Base-by-base conservation (phyloP, 2,797 vertebrate genomes). In the Gymnothorax reevesii region DNA sequence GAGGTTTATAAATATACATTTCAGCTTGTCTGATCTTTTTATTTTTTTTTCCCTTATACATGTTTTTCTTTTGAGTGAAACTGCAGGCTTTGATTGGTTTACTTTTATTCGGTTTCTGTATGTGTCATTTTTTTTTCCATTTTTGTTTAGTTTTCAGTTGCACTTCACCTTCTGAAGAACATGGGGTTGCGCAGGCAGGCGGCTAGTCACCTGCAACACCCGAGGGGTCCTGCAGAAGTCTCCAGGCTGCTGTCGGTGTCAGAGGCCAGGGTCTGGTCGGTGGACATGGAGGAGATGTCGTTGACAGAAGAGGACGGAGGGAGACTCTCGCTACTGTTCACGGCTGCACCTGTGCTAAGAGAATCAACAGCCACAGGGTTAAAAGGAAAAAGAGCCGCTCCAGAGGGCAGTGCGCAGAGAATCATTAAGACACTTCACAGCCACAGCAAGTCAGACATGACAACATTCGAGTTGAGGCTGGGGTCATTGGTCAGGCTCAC, bases 191-290 rank as follows among this genome's bases (percentile, higher is more conserved):
- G 97, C 96, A 99, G 97, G 97, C 99, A 99, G 98, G 98, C 99
- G 95, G 99, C 98, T 99, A 99, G 99, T 99, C 99, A 99, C 98
- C 99, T 99, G 98, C 99, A 99, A 96, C 99, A 99, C 96, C 99
- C 98, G 90, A 99, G 97, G 92, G 99, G 97, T 96, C 98, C 99
- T 52, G 97, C 96, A 88, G 99, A 99, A 94, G 99, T 98, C 98
- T 99, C 99, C 97, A 99, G 96, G 96, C 98, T 99, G 97, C 98
- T 99, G 97, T 99, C 98, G 20, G 99, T 99, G 97, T 99, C 99
- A 88, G 99, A 99, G 88, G 99, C 98, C 96, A 99, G 96, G 94
- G 99, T 99, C 96, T 99, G 99, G 96, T 99, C 99, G 75, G 98
- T 99, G 96, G 98, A 99, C 98, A 99, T 99, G 96, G 98, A 99